A percentile compares a stretch with the other conserved stretches of the same genome.
phyloP scores from a whole-genome alignment of 2,797 vertebrate genomes.

The Heterohyrax brucei region DNA sequence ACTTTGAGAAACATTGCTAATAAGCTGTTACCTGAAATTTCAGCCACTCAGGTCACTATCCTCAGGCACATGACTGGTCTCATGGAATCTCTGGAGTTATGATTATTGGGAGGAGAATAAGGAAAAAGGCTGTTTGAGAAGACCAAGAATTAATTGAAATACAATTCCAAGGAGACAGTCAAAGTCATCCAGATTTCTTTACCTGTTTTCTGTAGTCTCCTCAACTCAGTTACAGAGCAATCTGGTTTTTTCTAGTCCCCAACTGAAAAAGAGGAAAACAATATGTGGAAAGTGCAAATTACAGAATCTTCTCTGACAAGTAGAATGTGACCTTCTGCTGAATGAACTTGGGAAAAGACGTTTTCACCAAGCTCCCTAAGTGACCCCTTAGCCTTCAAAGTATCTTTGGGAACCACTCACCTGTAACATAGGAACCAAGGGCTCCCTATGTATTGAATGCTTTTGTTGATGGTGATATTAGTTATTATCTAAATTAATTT shows the following conservation, averaged over 20 bases:
- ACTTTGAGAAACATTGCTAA: constrained; percentile 74
- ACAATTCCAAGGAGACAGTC: background rate
- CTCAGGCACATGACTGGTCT: background rate
- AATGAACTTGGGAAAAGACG: background rate
- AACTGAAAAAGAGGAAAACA: constrained; percentile 6
- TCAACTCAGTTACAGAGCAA: background rate
- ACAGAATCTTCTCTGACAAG: background rate
- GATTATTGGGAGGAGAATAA: background rate
- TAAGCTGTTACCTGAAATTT: constrained; percentile 70
- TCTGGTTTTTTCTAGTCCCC: constrained; percentile 21
- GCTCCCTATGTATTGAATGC: background rate
- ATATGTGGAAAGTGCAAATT: constrained; percentile 6
- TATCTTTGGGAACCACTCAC: background rate
- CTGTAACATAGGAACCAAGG: background rate
- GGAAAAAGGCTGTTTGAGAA: background rate
- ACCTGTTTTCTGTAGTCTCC: background rate
- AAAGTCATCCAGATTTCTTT: constrained; percentile 3
- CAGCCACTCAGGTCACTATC: constrained; percentile 36
- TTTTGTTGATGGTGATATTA: constrained; percentile 44
- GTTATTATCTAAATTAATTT: constrained; percentile 55
- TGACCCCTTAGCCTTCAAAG: background rate
- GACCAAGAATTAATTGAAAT: background rate
- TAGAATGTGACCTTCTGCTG: background rate
- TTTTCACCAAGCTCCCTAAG: constrained; percentile 22
- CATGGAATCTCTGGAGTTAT: background rate